Base-by-base conservation (phyloP, 2,888 invertebrate species). In the Drosophila prostipennis region DNA sequence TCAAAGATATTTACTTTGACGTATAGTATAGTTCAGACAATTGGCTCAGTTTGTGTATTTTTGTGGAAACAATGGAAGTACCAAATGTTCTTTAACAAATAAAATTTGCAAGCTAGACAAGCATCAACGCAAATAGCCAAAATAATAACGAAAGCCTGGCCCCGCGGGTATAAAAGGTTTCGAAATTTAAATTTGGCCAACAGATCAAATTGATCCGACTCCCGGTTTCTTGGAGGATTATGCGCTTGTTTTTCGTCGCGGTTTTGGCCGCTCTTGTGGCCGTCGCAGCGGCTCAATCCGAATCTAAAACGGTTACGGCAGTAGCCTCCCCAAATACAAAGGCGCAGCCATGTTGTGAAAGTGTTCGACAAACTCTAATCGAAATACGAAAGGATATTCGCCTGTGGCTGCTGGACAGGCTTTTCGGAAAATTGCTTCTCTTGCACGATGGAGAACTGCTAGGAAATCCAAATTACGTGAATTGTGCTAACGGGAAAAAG, bases 11-110 rank as follows among this genome's bases (percentile, higher is more conserved):
- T 65, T 57, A 54, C 39, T 40, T 54, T 57, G 36, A 53, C 45
- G 13, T 57, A 46, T 57, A 32, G 46, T 53, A 52, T 58, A 52
- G 39, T 69, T 51, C 43, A 53, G 49, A 45, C 48, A 19, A 43
- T 39, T 57, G 57, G 39, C 23, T 32, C 13, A 48, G 43, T 56
- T 64, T 39, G 48, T 55, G 45, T 58, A 8, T 39, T 46, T 64
- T 72, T 65, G 45, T 4, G 55, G 14, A 13, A 45, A 81, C 84
- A 81, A 84, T 69, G 16, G 53, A 69, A 46, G 40, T 57, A 54
- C 79, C 87, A 81, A 81, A 84, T 87, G 87, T 87, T 78, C 63
- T 74, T 46, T n/a, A 65, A 73, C 73, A 78, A 86, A 52, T 26
- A 6, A 73, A 75, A 82, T 86, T 80, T 73, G 59, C 56, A 57